phyloP scores from a whole-genome alignment of 53 echinoderm and acorn worm genomes.

The Stichopus horrens region DNA sequence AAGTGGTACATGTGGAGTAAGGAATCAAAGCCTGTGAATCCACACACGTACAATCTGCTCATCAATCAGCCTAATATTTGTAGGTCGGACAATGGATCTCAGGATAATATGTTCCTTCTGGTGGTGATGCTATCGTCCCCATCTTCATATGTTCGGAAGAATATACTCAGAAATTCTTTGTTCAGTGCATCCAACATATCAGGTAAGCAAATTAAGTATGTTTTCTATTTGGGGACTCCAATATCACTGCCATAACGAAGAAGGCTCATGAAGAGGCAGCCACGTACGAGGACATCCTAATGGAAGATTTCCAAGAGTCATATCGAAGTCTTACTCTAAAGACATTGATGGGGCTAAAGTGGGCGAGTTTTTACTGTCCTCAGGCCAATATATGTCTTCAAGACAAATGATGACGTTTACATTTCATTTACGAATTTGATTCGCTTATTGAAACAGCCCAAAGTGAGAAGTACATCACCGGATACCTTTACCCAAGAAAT shows the following conservation, averaged over 20 bases:
- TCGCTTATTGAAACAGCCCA: background rate
- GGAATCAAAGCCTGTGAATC: background rate
- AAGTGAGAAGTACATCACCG: background rate
- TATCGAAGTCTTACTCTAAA: background rate
- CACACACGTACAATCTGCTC: background rate
- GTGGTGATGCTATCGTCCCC: background rate
- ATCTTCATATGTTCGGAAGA: background rate
- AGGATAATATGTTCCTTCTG: background rate
- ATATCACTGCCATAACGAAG: background rate
- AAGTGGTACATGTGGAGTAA: no score
- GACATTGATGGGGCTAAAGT: background rate
- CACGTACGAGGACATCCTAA: background rate
- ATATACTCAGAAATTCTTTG: background rate
- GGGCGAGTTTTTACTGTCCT: background rate
- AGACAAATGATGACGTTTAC: background rate
- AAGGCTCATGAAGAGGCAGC: background rate
- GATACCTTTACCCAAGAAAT: background rate
- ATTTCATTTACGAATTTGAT: background rate
- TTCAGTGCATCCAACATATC: background rate
- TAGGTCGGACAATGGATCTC: background rate
- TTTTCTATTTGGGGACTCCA: background rate
- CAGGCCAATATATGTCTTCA: background rate
- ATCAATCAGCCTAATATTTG: conserved; percentile 1
- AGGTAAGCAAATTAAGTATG: background rate
- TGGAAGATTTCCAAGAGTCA: background rate